A percentile compares a stretch with the other conserved stretches of the same genome.
phyloP scores from a whole-genome alignment of 2,888 invertebrate genomes.

The Dione vanillae region DNA sequence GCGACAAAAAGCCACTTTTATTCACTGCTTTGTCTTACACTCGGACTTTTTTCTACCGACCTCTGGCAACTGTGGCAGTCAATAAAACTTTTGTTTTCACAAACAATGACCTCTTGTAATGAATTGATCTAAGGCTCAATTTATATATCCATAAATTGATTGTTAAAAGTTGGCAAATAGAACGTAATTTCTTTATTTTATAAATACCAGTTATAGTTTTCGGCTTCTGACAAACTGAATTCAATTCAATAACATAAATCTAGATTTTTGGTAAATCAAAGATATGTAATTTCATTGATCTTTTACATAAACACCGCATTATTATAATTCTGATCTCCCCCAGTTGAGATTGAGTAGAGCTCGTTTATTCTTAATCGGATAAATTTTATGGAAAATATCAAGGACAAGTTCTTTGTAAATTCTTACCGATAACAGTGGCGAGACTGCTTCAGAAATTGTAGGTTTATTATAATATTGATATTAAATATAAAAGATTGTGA shows the following conservation, averaged over 20 bases:
- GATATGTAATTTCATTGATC: neutral
- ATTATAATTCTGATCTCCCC: slow-evolving; percentile 24
- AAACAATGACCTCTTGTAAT: neutral
- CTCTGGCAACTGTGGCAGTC: slow-evolving; percentile 8
- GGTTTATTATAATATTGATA: too few relatives aligned
- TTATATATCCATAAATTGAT: neutral
- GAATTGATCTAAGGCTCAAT: neutral
- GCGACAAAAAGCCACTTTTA: slow-evolving; percentile 27
- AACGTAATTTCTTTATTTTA: too few relatives aligned
- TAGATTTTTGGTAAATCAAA: too few relatives aligned
- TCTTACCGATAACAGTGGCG: slow-evolving; percentile 45
- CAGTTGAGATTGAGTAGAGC: too few relatives aligned
- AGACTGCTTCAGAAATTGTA: slow-evolving; percentile 12
- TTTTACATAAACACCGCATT: neutral
- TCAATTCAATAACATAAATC: too few relatives aligned
- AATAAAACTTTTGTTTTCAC: neutral
- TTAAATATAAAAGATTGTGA: too few relatives aligned
- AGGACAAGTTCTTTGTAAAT: slow-evolving; percentile 23
- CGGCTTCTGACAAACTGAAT: too few relatives aligned
- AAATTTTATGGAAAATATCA: too few relatives aligned
- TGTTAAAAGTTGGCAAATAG: too few relatives aligned
- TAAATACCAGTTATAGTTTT: too few relatives aligned
- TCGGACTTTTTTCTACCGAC: slow-evolving; percentile 4
- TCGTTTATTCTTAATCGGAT: too few relatives aligned
- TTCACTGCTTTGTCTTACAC: slow-evolving; percentile 30